Evolutionary conservation across 2,113 vertebrate genomes (phyloP).

Genomic region (Rhynchomys soricoides): DNA sequence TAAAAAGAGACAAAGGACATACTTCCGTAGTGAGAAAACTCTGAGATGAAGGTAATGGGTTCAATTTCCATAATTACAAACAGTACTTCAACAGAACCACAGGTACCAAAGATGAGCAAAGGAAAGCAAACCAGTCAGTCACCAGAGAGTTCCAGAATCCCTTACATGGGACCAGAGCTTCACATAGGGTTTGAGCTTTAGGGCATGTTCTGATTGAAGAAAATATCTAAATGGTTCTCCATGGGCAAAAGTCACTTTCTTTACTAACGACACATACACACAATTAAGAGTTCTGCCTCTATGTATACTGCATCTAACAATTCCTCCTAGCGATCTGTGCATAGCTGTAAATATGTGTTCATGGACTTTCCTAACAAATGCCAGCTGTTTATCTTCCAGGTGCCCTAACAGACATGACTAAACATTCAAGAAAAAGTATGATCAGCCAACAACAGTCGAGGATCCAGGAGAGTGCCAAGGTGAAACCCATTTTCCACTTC

Average conservation of each 20-base stretch:
- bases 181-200: background rate
- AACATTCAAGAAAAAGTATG: background rate
- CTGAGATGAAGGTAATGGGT: background rate
- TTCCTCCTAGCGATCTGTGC: background rate
- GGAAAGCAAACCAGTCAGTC: background rate
- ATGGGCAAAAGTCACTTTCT: background rate
- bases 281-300: background rate
- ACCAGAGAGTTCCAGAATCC: background rate
- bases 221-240: background rate
- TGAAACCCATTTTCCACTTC: background rate
- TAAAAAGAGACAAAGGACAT: background rate
- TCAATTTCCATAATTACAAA: slow-evolving; percentile 55
- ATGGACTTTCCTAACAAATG: background rate
- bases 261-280: background rate
- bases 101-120: background rate
- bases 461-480: fast-evolving
- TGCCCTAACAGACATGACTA: background rate
- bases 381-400: background rate
- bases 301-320: background rate
- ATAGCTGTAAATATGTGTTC: background rate
- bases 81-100: background rate
- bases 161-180: background rate
- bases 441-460: background rate
- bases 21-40: slow-evolving; percentile 19
- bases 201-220: slow-evolving; percentile 16